A percentile compares a stretch with the other conserved stretches of the same genome.
phyloP scores from a whole-genome alignment of 2,113 vertebrate species.

The Caretta caretta region DNA sequence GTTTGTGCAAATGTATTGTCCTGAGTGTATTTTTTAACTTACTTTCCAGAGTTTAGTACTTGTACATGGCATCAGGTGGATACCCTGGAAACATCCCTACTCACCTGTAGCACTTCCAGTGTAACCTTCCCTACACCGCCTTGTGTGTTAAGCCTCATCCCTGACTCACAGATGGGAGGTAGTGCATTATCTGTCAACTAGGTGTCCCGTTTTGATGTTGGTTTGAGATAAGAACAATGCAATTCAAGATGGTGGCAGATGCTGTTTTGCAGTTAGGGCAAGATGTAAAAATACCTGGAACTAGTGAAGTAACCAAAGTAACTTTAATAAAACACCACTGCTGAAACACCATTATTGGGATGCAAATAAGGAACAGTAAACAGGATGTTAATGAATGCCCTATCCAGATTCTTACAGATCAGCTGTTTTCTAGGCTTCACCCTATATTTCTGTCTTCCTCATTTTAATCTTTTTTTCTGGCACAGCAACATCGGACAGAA shows the following conservation, averaged over 20 bases:
- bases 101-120: background rate
- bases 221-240: background rate
- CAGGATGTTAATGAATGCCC: conserved; percentile 5
- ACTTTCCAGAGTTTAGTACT: background rate
- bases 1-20: background rate
- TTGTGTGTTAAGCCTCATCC: background rate
- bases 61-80: fast-evolving
- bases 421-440: conserved; percentile 6
- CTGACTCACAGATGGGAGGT: background rate
- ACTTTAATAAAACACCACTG: background rate
- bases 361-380: background rate
- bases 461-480: background rate
- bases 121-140: background rate
- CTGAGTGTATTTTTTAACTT: background rate
- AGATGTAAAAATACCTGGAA: background rate
- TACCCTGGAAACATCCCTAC: background rate
- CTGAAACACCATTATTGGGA: background rate
- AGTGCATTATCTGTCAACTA: background rate
- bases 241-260: background rate
- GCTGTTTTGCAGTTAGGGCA: background rate
- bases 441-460: background rate
- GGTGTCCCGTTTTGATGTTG: background rate
- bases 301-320: background rate
- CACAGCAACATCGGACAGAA: conserved; percentile 1
- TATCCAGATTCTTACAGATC: background rate